A percentile compares a stretch with the other conserved stretches of the same genome.
Conservation (phyloP, 2,797 vertebrate species). For the Orientallactaga sibirica region DNA sequence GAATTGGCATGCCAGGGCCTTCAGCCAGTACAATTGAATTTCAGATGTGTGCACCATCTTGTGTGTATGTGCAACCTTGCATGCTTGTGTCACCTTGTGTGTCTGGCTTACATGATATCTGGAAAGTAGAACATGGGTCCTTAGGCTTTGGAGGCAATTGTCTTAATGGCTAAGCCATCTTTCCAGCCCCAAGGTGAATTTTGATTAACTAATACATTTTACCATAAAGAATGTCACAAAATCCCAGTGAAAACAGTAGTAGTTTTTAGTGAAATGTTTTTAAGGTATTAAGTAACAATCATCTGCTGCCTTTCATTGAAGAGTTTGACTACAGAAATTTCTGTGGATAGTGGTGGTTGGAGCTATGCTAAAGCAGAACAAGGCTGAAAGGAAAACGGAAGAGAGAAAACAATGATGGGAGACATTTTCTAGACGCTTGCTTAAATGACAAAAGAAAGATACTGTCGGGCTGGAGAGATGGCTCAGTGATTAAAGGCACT, state of each 20-base stretch:
- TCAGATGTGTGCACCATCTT: no score
- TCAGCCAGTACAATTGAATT: no score
- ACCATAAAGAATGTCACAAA: not conserved
- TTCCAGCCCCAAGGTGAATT: no score
- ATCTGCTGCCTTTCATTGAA: not conserved
- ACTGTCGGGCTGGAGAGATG: not conserved
- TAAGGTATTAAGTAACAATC: slow-evolving; percentile 34
- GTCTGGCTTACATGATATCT: no score
- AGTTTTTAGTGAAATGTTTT: not conserved
- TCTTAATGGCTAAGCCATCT: no score
- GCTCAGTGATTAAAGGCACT: not conserved
- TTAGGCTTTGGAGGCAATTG: no score
- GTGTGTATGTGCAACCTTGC: no score
- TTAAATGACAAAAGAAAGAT: not conserved
- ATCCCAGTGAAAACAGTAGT: not conserved
- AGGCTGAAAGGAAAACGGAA: not conserved
- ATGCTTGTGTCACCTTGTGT: no score
- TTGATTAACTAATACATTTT: not conserved
- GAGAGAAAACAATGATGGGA: not conserved
- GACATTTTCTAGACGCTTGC: not conserved
- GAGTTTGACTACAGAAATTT: not conserved
- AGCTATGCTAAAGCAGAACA: not conserved
- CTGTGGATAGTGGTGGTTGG: not conserved
- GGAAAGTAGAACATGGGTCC: no score
- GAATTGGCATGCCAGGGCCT: no score